Evolutionary conservation across 2,113 vertebrate genomes (phyloP), one percentile per base, ranked within the genome.

Genomic region (Crotalus tigris): DNA sequence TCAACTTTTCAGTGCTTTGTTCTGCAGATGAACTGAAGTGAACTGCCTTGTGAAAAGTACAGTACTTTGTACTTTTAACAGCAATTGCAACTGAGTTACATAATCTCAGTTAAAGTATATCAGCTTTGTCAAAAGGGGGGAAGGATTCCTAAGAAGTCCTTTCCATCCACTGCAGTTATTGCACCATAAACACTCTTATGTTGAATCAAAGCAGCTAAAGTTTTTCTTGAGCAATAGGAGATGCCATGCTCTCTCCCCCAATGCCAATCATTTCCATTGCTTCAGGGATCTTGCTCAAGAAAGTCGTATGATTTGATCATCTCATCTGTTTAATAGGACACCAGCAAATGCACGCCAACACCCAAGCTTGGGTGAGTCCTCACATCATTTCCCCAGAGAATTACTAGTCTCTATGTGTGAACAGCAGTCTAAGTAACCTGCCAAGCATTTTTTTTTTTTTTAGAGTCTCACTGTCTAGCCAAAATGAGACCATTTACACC

Each of bases 401-500:
- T 21, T 49, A 15, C 11, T 19, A 44, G 23, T 26, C n/a, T 33
- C 8, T 6, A 13, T 69, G 23, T 51, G 9, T n/a, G 39, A 89
- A 13, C 53, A 92, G 17, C 46, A 57, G 26, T 23, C 17, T 61
- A 51, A 39, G 7, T 92, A 53, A 33, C 12, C 39, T 88, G 95
- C 24, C 10, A 19, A 90, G 90, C 90, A 89, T 93, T 91, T 49
- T 55, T 95, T 58, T 90, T 39, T 51, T 53, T 81, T 59, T 29
- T 92, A 91, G 86, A 95, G 51, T 92, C 91, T 87, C 75, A 92
- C 44, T 29, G 92, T 88, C 54, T 94, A 87, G 90, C 49, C 92
- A 94, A 91, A 91, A 87, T 59, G 92, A 75, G 39, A 86, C 55
- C 92, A 92, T 91, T 93, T 85, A 93, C 92, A 95, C 24, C 85